Base-by-base conservation (phyloP, 2,888 invertebrate species). In the Mesorhabditis spiculigera region DNA sequence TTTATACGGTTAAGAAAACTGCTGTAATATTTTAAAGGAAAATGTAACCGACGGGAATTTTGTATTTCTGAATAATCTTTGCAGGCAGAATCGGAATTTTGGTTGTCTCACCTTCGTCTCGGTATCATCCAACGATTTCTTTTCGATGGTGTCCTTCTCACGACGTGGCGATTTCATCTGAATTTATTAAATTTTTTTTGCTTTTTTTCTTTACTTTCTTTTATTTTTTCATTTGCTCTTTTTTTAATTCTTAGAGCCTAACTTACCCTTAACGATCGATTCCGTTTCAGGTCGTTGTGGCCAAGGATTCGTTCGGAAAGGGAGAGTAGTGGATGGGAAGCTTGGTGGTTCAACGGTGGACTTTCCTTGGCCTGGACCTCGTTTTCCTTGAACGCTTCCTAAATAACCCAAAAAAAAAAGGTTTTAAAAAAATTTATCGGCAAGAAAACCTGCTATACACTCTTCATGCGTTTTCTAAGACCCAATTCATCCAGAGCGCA, bases 101-200 rank as follows among this genome's bases (percentile, higher is more conserved):
- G n/a, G 8, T 50, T n/a, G 3, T 13, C 58, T 50, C 58, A 50
- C 58, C n/a, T 50, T 50, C 3, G 58, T 50, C 58, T 50, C 58
- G 8, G 58, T 13, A 3, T 79, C 79, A 64, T 76, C 76, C 10
- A 73, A 73, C 41, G 70, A 63, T 66, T 72, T 74, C 68, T 70
- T 69, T 68, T 74, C 74, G 42, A 73, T 43, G n/a, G 5, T 50
- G 13, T 63, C 64, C 45, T 75, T 71, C 67, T 77, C 75, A 44
- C 77, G 73, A 45, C 78, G 70, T 16, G 79, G 75, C 62, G 79
- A 79, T 65, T 73, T 78, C 75, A 75, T 75, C 77, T 75, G 63
- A 73, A 73, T 63, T 44, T 50, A 43, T 28, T 28, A 28, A 43
- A 16, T 65, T 16, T 43, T 43, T 13, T 16, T 43, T 4, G n/a